Base-by-base conservation (phyloP, 2,797 vertebrate genomes). In the Rhyacichthys aspro region DNA sequence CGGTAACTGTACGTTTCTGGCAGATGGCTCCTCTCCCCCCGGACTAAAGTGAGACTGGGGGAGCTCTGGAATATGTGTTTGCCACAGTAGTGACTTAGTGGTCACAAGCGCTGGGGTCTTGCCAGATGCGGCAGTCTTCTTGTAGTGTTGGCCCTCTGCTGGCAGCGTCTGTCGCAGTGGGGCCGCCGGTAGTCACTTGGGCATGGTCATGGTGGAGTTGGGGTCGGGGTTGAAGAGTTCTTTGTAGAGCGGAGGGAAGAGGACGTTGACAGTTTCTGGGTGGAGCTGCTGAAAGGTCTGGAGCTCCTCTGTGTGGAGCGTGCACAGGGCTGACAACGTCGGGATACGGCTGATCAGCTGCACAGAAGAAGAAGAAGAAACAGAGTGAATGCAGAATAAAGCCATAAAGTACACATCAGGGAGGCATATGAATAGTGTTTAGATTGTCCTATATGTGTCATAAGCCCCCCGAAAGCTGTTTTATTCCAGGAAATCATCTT, bases 211-310 rank as follows among this genome's bases (percentile, higher is more conserved):
- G 82, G 94, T 80, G 79, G 95, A 96, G 86, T 98, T 98, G 78
- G 95, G 96, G 86, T 99, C 98, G 12, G 98, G 96, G 82, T 98
- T 99, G 93, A 99, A 99, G 78, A 99, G 96, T 92, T 99, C 98
- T 93, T 98, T 99, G 89, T 99, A 99, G 64, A 99, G 94, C 0
- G 98, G 98, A 81, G 98, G 98, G 87, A 99, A 98, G 71, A 99
- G 94, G 76, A 97, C 94, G 78, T 95, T 98, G 89, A 98, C 98
- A 64, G 96, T 99, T 85, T 98, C 97, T 39, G 98, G 97, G 90
- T 98, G 96, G 75, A 97, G 94, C 88, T 97, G 98, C 91, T 98
- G 97, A 93, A 99, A 98, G 82, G 97, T 93, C 93, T 98, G 98
- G 58, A 98, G 94, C 92, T 99, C 98, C 92, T 99, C 97, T 34